Percentiles rank a stretch among this genome's conserved stretches.
Conservation (phyloP, 23 tunicate species). For the Ciona savignyi region DNA sequence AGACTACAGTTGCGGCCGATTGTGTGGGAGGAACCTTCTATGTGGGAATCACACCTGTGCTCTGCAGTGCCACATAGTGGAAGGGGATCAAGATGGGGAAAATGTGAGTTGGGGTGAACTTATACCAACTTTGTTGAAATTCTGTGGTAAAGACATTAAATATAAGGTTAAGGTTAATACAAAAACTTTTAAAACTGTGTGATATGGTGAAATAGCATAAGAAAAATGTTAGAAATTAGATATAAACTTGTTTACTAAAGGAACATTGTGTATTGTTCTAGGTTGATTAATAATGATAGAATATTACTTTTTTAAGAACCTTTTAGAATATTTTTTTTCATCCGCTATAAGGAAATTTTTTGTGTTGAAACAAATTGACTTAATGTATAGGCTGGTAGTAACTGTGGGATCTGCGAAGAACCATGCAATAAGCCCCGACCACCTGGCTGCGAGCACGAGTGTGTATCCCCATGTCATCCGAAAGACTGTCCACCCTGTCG, state of each 20-base stretch:
- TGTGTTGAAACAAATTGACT: neutral
- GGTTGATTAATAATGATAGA: too few relatives aligned
- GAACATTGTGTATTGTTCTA: too few relatives aligned
- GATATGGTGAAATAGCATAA: neutral
- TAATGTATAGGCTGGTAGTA: slow-evolving; percentile 41
- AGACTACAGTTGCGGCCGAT: slow-evolving; percentile 51
- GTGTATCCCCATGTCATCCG: slow-evolving; percentile 48
- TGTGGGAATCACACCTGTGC: slow-evolving; percentile 66
- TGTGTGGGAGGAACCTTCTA: slow-evolving; percentile 43
- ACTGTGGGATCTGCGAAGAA: slow-evolving; percentile 52
- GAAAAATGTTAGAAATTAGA: neutral
- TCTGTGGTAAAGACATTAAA: too few relatives aligned
- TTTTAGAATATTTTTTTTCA: neutral
- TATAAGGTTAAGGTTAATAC: too few relatives aligned
- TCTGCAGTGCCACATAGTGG: slow-evolving; percentile 50
- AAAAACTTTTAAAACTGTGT: too few relatives aligned
- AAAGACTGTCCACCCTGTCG: slow-evolving; percentile 73
- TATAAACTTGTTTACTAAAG: neutral
- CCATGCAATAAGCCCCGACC: slow-evolving; percentile 67
- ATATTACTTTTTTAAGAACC: neutral
- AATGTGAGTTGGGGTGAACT: too few relatives aligned
- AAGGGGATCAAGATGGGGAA: slow-evolving; percentile 15
- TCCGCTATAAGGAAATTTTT: neutral
- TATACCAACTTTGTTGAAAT: too few relatives aligned
- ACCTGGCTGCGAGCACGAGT: slow-evolving; percentile 65